Evolutionary conservation across 2,797 vertebrate genomes (phyloP).

Genomic region (Oreonectes daqikongensis): DNA sequence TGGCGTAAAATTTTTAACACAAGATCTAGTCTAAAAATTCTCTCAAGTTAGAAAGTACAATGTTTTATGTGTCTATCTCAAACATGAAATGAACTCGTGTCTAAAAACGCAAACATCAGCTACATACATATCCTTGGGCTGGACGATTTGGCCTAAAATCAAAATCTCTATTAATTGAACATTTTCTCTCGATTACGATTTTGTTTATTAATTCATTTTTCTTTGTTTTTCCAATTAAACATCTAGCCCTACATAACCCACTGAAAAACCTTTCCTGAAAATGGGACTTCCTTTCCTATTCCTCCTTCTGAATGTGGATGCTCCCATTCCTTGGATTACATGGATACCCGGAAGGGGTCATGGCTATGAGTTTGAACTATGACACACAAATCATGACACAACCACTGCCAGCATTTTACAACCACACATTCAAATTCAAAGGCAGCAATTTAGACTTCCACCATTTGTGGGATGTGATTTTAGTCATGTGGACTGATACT

Average conservation of each 20-base stretch:
- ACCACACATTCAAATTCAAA: background rate
- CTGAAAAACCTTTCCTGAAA: background rate
- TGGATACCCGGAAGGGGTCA: slow-evolving; percentile 1
- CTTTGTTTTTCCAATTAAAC: no score
- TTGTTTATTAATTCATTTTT: no score
- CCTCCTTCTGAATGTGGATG: background rate
- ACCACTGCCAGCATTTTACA: slow-evolving; percentile 6
- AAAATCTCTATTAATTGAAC: no score
- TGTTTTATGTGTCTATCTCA: background rate
- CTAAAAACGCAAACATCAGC: background rate
- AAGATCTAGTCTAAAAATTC: background rate
- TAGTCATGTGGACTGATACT: slow-evolving; percentile 31
- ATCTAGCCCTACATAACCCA: no score
- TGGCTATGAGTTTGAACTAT: background rate
- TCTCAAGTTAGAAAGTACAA: background rate
- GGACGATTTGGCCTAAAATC: no score
- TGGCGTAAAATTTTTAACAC: background rate
- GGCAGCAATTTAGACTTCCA: background rate
- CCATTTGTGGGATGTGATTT: slow-evolving; percentile 26
- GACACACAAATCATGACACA: background rate
- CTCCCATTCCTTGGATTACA: background rate
- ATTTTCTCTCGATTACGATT: no score
- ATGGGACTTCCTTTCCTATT: background rate
- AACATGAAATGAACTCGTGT: background rate
- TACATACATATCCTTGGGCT: no score